phyloP scores from a whole-genome alignment of 92 coral and sea anemone species.

The Porites evermanni region DNA sequence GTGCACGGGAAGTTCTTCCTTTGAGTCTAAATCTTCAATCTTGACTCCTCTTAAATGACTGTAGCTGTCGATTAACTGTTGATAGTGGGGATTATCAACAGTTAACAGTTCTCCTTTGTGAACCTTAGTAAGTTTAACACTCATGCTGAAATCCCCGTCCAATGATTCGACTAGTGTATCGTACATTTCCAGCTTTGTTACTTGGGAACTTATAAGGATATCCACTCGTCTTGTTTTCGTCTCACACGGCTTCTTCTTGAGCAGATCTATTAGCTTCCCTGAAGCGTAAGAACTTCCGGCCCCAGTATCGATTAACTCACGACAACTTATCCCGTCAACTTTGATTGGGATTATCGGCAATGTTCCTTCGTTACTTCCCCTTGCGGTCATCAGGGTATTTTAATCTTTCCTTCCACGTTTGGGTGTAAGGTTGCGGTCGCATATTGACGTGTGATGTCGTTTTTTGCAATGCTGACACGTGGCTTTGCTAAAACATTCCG shows the following conservation, averaged over 20 bases:
- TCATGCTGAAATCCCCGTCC: not conserved
- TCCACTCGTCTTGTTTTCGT: conserved; percentile 18
- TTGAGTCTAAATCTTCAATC: not conserved
- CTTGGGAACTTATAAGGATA: conserved; percentile 12
- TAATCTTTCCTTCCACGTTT: not conserved
- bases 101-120: conserved; percentile 22
- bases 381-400: not conserved
- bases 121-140: conserved; percentile 16
- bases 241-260: conserved; percentile 14
- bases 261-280: conserved; percentile 6
- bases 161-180: conserved; percentile 17
- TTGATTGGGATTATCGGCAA: not conserved
- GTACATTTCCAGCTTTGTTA: conserved; percentile 24
- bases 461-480: conserved; percentile 8
- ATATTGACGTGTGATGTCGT: conserved; percentile 33
- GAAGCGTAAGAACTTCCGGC: conserved; percentile 40
- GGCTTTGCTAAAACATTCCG: conserved; percentile 27
- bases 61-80: not conserved
- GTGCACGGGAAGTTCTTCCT: not conserved
- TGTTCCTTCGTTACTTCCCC: not conserved
- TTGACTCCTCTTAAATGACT: not conserved
- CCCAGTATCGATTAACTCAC: conserved; percentile 28
- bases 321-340: not conserved
- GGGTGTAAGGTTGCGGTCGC: not conserved
- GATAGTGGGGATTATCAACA: not conserved